These are phyloP conservation scores for Mastomys natalensis DNA, from an alignment of 2,113 vertebrate genomes.

Conservation along the genomic window DNA sequence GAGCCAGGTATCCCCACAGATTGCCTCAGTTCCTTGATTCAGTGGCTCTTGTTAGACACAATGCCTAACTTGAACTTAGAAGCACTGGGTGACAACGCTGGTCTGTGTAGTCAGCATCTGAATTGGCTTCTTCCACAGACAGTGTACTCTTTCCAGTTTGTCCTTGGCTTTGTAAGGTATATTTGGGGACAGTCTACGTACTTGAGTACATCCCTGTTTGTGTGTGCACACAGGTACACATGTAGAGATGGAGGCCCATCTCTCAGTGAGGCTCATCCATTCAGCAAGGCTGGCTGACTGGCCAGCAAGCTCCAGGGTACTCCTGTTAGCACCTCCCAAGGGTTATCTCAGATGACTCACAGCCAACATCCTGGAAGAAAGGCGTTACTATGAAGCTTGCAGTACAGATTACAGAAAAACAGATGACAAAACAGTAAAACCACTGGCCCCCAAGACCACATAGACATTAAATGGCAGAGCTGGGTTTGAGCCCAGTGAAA, in stretches of 20 bases:
- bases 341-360: neutral
- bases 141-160: neutral
- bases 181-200: neutral
- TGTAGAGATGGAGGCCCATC: too few species aligned
- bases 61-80: neutral
- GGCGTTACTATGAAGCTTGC: neutral
- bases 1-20: neutral
- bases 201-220: neutral
- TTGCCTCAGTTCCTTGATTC: neutral
- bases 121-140: neutral
- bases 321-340: accelerated
- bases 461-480: neutral
- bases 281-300: neutral
- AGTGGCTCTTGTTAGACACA: neutral
- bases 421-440: neutral
- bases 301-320: neutral
- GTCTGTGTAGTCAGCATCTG: neutral
- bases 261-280: neutral
- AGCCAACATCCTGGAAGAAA: neutral
- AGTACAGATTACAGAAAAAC: slow-evolving; percentile 1
- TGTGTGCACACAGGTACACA: neutral
- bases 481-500: neutral
- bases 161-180: neutral
- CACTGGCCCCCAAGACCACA: neutral
- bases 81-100: too few species aligned